These are phyloP conservation scores for Montipora capricornis DNA, from an alignment of 64 coral and sea anemone genomes.

Conservation along the genomic window DNA sequence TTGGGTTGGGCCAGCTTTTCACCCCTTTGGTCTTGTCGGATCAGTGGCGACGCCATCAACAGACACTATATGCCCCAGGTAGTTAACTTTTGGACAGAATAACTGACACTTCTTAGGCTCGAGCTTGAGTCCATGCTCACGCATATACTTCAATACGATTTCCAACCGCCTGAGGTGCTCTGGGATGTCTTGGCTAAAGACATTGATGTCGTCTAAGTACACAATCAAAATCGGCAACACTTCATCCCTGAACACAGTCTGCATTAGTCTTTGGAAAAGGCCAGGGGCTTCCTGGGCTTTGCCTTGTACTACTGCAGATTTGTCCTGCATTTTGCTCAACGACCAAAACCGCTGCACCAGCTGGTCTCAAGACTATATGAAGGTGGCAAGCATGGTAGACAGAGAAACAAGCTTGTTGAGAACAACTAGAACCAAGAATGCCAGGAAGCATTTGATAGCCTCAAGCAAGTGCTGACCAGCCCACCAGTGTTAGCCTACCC, in stretches of 20 bases:
- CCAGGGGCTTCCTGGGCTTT: slow-evolving; percentile 76
- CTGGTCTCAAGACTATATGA: too few species aligned
- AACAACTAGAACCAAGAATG: slow-evolving; percentile 35
- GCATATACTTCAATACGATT: too few species aligned
- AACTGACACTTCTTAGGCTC: slow-evolving; percentile 62
- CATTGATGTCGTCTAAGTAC: slow-evolving; percentile 65
- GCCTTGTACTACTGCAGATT: slow-evolving; percentile 65
- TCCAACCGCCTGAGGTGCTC: too few species aligned
- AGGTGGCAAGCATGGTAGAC: slow-evolving; percentile 14
- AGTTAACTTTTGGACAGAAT: slow-evolving; percentile 30
- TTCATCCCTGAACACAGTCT: slow-evolving; percentile 35
- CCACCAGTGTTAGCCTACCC: slow-evolving; percentile 67
- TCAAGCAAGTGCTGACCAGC: slow-evolving; percentile 45
- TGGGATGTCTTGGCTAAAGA: background rate
- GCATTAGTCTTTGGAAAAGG: slow-evolving; percentile 56
- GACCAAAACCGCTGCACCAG: slow-evolving; percentile 49
- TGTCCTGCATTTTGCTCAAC: slow-evolving; percentile 47
- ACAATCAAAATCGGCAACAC: slow-evolving; percentile 21
- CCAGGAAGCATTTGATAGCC: slow-evolving; percentile 2
- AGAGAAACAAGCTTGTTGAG: slow-evolving; percentile 26
- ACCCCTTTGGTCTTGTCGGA: slow-evolving; percentile 55
- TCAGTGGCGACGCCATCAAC: slow-evolving; percentile 40
- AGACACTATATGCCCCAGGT: slow-evolving; percentile 61
- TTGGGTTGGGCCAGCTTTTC: slow-evolving; percentile 31
- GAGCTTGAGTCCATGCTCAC: background rate